Percentiles rank a stretch among this genome's conserved stretches.
Conservation (phyloP, 2,888 invertebrate species). For the Teinopalpus imperialis region DNA sequence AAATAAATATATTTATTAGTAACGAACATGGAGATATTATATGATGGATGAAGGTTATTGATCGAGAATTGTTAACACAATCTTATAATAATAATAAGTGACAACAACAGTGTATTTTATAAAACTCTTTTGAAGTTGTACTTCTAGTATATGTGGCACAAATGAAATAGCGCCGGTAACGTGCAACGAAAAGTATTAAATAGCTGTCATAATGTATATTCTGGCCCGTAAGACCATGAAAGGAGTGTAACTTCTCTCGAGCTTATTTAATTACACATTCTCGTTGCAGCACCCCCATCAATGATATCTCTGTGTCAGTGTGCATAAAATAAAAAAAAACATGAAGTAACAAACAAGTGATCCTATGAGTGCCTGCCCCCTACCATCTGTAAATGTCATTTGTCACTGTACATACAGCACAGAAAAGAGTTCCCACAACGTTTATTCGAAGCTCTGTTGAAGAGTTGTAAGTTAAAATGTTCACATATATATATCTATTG, state of each 20-base stretch:
- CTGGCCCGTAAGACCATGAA: no score
- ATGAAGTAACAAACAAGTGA: constrained; percentile 29
- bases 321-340: no score
- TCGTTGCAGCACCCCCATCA: background rate
- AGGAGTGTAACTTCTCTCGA: no score
- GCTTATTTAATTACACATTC: no score
- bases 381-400: constrained; percentile 29
- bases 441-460: constrained; percentile 56
- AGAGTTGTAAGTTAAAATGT: constrained; percentile 48
- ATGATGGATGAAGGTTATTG: background rate
- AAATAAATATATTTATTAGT: constrained; percentile 10
- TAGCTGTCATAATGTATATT: no score
- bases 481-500: constrained; percentile 61
- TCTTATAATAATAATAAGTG: no score
- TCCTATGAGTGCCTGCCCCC: constrained; percentile 39
- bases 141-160: no score
- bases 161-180: no score
- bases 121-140: no score
- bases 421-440: constrained; percentile 40
- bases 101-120: no score
- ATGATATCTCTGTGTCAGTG: constrained; percentile 16
- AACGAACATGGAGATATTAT: constrained; percentile 17
- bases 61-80: no score
- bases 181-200: no score
- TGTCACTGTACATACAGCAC: constrained; percentile 40